These are phyloP conservation scores for Eugnorisma glareosa DNA, from an alignment of 2,888 invertebrate species.

Conservation along the genomic window DNA sequence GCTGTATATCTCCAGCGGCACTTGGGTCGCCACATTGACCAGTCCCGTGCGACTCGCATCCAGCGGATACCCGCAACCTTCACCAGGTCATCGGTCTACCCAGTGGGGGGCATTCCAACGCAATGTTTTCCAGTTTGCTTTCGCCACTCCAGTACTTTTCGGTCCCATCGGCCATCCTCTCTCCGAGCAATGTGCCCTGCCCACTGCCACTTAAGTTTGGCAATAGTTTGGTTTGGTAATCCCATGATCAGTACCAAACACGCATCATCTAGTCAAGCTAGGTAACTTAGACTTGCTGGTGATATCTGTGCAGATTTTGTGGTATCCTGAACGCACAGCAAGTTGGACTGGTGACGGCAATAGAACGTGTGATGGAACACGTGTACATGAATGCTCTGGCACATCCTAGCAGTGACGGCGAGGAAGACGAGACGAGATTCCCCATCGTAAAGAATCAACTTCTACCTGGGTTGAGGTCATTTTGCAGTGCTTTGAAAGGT, in stretches of 20 bases:
- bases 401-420: constrained; percentile 94
- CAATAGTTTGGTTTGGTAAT: no score
- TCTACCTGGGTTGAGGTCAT: constrained; percentile 95
- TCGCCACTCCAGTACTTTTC: no score
- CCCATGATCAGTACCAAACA: background rate
- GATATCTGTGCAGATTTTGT: constrained; percentile 90
- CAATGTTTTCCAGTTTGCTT: no score
- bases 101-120: no score
- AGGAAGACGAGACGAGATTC: constrained; percentile 94
- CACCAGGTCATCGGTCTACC: no score
- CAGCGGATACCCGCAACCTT: no score
- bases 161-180: no score
- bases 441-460: constrained; percentile 96
- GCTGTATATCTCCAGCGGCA: no score
- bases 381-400: constrained; percentile 97
- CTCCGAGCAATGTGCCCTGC: no score
- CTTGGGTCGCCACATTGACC: no score
- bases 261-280: background rate
- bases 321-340: constrained; percentile 95
- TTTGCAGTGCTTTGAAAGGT: constrained; percentile 97
- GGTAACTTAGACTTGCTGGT: background rate
- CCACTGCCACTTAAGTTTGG: no score
- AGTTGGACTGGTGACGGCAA: constrained; percentile 95
- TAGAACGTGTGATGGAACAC: constrained; percentile 96
- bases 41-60: no score